Evolutionary conservation across 2,888 invertebrate genomes (phyloP).

Genomic region (Malthinus seriepunctatus): DNA sequence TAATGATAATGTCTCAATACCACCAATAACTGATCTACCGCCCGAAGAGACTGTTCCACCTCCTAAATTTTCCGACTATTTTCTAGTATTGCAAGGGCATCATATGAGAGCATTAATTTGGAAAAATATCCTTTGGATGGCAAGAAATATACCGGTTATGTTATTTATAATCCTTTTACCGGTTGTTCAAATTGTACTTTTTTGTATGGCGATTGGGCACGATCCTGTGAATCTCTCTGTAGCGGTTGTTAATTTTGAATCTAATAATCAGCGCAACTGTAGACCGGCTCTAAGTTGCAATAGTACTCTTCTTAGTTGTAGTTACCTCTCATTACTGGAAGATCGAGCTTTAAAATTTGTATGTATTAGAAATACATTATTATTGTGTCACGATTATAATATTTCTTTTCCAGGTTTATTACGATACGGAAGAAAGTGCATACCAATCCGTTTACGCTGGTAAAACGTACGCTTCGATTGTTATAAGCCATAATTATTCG

Average conservation of each 20-base stretch:
- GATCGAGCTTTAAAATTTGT: conserved; percentile 69
- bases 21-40: conserved; percentile 62
- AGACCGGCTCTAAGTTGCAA: conserved; percentile 60
- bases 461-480: conserved; percentile 75
- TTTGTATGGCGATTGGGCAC: conserved; percentile 88
- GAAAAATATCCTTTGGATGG: conserved; percentile 88
- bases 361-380: conserved; percentile 50
- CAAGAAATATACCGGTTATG: conserved; percentile 81
- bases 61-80: conserved; percentile 58
- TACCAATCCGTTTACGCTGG: conserved; percentile 69
- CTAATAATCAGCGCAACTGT: conserved; percentile 48
- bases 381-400: too few species aligned
- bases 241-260: conserved; percentile 82
- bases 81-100: conserved; percentile 10
- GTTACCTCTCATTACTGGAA: conserved; percentile 72
- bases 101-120: conserved; percentile 79
- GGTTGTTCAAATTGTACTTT: conserved; percentile 81
- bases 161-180: conserved; percentile 85
- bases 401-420: conserved; percentile 38
- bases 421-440: conserved; percentile 61
- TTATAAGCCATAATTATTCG: conserved; percentile 78
- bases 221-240: conserved; percentile 77
- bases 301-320: conserved; percentile 72
- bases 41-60: conserved; percentile 62
- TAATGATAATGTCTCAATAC: background rate